phyloP scores from a whole-genome alignment of 2,797 vertebrate species.

The Cyclopterus lumpus region DNA sequence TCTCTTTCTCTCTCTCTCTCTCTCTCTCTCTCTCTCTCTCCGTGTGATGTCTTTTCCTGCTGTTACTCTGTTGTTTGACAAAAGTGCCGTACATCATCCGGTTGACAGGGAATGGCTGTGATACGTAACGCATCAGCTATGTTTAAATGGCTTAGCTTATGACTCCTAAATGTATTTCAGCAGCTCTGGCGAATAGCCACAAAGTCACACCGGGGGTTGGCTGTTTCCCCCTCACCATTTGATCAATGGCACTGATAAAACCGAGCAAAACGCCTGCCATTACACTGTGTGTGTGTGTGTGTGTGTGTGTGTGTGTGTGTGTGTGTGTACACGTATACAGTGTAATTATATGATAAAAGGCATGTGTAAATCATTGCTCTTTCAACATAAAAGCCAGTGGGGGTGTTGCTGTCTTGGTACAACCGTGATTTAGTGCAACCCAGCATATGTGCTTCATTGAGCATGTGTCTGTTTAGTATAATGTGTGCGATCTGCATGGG shows the following conservation, averaged over 20 bases:
- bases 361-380: constrained; percentile 35
- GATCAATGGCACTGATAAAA: constrained; percentile 54
- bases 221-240: constrained; percentile 36
- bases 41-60: constrained; percentile 40
- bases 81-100: constrained; percentile 54
- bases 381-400: constrained; percentile 48
- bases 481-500: constrained; percentile 20
- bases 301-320: constrained; percentile 24
- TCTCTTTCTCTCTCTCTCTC: neutral
- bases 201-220: constrained; percentile 35
- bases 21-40: neutral
- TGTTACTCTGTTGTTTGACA: constrained; percentile 58
- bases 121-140: constrained; percentile 46
- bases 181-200: constrained; percentile 56
- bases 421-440: constrained; percentile 29
- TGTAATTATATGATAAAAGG: constrained; percentile 50
- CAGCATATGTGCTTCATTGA: constrained; percentile 39
- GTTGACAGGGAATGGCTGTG: constrained; percentile 52
- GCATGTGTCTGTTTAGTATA: constrained; percentile 37
- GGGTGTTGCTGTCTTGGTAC: constrained; percentile 34
- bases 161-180: constrained; percentile 53
- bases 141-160: constrained; percentile 52
- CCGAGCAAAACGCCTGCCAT: constrained; percentile 25
- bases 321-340: constrained; percentile 10
- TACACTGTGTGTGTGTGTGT: constrained; percentile 13